Evolutionary conservation across 2,113 vertebrate genomes (phyloP).

Genomic region (Macrotis lagotis): DNA sequence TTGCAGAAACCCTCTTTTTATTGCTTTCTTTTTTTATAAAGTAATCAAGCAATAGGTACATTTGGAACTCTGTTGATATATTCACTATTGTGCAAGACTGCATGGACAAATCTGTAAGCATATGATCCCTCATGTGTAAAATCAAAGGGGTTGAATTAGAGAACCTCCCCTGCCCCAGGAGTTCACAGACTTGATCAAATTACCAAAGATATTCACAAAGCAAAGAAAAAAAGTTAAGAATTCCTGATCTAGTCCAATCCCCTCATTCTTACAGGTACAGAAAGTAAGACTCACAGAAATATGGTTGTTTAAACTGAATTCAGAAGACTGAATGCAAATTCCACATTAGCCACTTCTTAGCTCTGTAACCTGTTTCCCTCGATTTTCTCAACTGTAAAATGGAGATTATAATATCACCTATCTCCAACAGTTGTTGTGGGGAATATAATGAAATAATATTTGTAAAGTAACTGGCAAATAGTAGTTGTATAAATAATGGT

Average conservation of each 20-base stretch:
- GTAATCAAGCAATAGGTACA: not conserved
- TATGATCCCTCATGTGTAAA: not conserved
- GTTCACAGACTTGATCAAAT: not conserved
- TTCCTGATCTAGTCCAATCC: not conserved
- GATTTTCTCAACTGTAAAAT: not conserved
- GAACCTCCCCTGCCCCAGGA: not conserved
- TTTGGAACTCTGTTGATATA: not conserved
- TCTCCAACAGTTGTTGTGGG: not conserved
- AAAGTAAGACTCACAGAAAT: not conserved
- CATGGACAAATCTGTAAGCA: not conserved
- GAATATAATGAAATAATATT: not conserved
- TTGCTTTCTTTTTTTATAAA: not conserved
- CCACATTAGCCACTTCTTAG: not conserved
- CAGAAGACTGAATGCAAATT: not conserved
- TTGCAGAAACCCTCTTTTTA: not conserved
- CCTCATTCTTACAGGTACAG: not conserved
- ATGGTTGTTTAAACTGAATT: not conserved
- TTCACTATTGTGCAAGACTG: not conserved
- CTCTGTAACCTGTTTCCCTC: not conserved
- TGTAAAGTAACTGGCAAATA: not conserved
- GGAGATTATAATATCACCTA: not conserved
- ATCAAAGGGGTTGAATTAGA: not conserved
- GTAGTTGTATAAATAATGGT: not conserved
- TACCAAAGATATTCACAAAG: not conserved
- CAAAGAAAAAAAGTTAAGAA: not conserved